Evolutionary conservation across 2,797 vertebrate species (phyloP).

Genomic region (Malurus splendens): DNA sequence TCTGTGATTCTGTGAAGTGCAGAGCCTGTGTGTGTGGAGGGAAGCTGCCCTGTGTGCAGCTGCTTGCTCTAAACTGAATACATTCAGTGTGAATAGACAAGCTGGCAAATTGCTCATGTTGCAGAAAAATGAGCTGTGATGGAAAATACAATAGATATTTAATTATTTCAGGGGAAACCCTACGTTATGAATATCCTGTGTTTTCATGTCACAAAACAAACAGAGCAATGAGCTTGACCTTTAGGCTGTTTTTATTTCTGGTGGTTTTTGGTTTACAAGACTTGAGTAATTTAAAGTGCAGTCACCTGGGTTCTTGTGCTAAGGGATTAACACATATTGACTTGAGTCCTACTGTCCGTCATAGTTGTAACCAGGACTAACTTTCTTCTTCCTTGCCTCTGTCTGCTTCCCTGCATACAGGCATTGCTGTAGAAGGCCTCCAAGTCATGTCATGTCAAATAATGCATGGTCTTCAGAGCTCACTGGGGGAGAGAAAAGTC

Average conservation of each 20-base stretch:
- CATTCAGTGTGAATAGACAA: background rate
- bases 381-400: background rate
- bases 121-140: constrained; percentile 8
- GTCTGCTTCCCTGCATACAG: background rate
- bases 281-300: background rate
- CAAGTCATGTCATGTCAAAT: constrained; percentile 42
- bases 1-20: background rate
- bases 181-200: background rate
- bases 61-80: background rate
- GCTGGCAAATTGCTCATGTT: background rate
- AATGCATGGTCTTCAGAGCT: constrained; percentile 51
- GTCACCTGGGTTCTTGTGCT: background rate
- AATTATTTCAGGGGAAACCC: background rate
- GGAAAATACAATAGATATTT: background rate
- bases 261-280: background rate
- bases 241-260: background rate
- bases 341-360: background rate
- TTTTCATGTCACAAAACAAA: constrained; percentile 27
- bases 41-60: background rate
- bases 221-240: background rate
- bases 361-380: background rate
- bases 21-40: background rate
- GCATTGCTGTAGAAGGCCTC: background rate
- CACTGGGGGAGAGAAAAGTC: constrained; percentile 38
- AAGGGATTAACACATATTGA: background rate